Conservation (phyloP, 2,888 invertebrate species). For the Melinaea marsaeus region DNA sequence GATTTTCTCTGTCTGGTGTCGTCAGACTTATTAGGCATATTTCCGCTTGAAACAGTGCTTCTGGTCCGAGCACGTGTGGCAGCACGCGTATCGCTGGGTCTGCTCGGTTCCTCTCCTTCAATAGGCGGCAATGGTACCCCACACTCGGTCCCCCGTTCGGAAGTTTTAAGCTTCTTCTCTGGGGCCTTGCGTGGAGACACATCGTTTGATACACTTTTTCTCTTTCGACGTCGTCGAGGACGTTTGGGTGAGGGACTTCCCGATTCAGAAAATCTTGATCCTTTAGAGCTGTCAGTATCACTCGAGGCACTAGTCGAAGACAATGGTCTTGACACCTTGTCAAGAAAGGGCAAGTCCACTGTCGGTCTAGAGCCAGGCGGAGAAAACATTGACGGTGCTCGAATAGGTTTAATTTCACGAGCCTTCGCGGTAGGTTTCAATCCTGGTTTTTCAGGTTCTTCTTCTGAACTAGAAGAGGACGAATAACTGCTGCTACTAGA, state of each 20-base stretch:
- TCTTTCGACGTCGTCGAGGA: constrained; percentile 64
- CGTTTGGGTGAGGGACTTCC: constrained; percentile 65
- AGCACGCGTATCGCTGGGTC: constrained; percentile 67
- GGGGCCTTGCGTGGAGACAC: constrained; percentile 80
- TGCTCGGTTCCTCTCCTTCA: constrained; percentile 86
- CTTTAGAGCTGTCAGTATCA: constrained; percentile 77
- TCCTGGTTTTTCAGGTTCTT: constrained; percentile 68
- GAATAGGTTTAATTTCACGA: constrained; percentile 62
- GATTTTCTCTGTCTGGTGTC: constrained; percentile 74
- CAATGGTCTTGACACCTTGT: constrained; percentile 85
- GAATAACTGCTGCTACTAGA: constrained; percentile 77
- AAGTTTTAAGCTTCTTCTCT: constrained; percentile 90
- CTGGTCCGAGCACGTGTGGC: constrained; percentile 81
- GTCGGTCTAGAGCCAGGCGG: constrained; percentile 71
- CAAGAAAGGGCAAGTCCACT: constrained; percentile 88
- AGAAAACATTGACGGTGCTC: constrained; percentile 64
- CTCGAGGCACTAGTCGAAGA: constrained; percentile 80
- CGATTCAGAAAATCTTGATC: constrained; percentile 59
- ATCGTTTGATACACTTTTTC: constrained; percentile 60
- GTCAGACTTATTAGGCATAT: constrained; percentile 80
- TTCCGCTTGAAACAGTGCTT: constrained; percentile 82
- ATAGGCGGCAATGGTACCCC: constrained; percentile 83
- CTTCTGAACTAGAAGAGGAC: constrained; percentile 80
- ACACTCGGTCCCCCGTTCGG: constrained; percentile 86
- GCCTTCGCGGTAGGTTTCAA: constrained; percentile 66